These are phyloP conservation scores for Vanacampus margaritifer DNA, from an alignment of 2,113 vertebrate species.

Conservation along the genomic window DNA sequence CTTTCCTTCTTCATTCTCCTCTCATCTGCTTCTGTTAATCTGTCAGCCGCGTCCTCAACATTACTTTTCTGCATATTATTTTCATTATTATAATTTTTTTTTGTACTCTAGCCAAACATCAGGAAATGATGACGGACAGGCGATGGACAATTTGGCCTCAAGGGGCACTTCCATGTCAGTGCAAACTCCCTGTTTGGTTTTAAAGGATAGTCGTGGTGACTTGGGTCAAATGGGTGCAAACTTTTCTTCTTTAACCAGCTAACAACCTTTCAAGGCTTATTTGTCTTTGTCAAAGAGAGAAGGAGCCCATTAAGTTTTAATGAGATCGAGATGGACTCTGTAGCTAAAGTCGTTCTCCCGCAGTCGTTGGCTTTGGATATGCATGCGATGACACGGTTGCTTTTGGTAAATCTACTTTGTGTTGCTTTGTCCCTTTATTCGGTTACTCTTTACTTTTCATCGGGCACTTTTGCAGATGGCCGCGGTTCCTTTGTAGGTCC, in stretches of 20 bases:
- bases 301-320: neutral
- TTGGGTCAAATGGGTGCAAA: neutral
- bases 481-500: no score
- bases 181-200: neutral
- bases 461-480: no score
- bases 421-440: neutral
- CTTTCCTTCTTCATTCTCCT: constrained; percentile 61
- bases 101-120: neutral
- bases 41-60: constrained; percentile 24
- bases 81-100: constrained; percentile 6
- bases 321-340: neutral
- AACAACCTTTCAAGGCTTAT: neutral
- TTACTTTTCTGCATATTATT: constrained; percentile 25
- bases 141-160: neutral
- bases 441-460: neutral
- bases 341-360: neutral
- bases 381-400: neutral
- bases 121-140: constrained; percentile 7
- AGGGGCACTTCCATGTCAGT: neutral
- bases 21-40: constrained; percentile 61
- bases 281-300: neutral
- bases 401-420: neutral
- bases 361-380: neutral
- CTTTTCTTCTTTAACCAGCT: neutral
- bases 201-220: neutral